Percentiles rank a stretch among this genome's conserved stretches.
Conservation (phyloP, 2,113 vertebrate species). For the Choloepus hoffmanni region DNA sequence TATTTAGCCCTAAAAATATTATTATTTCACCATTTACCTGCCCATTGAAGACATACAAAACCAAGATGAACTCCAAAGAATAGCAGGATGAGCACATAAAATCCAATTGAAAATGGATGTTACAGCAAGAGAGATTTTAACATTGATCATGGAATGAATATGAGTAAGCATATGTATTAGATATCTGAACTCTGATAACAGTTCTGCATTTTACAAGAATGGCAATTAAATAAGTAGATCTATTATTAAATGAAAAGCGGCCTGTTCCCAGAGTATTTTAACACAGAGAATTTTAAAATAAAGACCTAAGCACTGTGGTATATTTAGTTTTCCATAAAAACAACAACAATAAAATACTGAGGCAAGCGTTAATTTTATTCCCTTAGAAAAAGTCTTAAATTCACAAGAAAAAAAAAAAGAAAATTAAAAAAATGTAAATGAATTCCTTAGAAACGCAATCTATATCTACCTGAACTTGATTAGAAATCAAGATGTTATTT, state of each 20-base stretch:
- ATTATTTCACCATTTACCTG: neutral
- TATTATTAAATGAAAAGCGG: neutral
- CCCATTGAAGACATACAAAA: neutral
- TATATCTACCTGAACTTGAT: neutral
- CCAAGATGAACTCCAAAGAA: neutral
- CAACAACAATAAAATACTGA: neutral
- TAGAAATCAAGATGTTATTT: conserved; percentile 35
- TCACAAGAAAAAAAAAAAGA: neutral
- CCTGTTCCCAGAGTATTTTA: neutral
- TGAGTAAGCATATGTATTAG: neutral
- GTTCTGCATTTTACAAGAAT: neutral
- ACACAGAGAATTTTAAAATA: conserved; percentile 11
- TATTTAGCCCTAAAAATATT: neutral
- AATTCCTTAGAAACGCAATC: neutral
- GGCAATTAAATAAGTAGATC: neutral
- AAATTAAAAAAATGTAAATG: neutral
- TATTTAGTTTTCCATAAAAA: neutral
- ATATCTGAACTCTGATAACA: neutral
- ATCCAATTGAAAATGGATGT: neutral
- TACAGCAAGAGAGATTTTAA: neutral
- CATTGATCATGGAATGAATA: neutral
- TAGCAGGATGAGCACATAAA: neutral
- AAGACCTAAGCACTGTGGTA: neutral
- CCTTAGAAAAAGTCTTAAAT: neutral
- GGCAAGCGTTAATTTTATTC: neutral